Conservation (phyloP, 2,888 invertebrate species). For the Hylaea fasciaria region DNA sequence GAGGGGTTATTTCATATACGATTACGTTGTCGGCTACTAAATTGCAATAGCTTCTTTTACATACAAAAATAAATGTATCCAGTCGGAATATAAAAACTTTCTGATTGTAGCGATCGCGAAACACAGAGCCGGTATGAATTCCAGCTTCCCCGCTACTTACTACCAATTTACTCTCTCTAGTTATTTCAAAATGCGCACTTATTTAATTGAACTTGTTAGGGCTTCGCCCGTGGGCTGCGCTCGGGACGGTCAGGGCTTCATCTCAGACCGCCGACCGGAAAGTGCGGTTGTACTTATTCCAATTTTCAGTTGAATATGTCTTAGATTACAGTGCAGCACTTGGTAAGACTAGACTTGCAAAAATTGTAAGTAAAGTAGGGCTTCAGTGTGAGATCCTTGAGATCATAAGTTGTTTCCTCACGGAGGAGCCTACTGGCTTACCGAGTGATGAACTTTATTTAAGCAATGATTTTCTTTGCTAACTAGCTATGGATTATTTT, state of each 20-base stretch:
- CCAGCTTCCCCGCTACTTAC: slow-evolving; percentile 5
- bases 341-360: background rate
- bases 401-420: too few relatives aligned
- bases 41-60: too few relatives aligned
- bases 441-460: too few relatives aligned
- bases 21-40: too few relatives aligned
- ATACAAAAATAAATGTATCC: too few relatives aligned
- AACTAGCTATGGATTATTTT: background rate
- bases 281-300: slow-evolving; percentile 36
- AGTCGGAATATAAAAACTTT: background rate
- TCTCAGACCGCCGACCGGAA: slow-evolving; percentile 38
- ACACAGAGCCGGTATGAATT: background rate
- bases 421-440: background rate
- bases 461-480: too few relatives aligned
- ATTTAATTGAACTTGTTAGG: slow-evolving; percentile 15
- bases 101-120: background rate
- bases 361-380: background rate
- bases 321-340: slow-evolving; percentile 14
- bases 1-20: background rate
- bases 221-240: slow-evolving; percentile 5
- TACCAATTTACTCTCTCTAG: slow-evolving; percentile 12
- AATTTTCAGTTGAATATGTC: slow-evolving; percentile 1
- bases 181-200: slow-evolving; percentile 6
- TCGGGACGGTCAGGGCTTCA: slow-evolving; percentile 17
- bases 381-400: background rate